phyloP scores from a whole-genome alignment of 1,140 invertebrate species.

The Trichomalopsis sarcophagae region DNA sequence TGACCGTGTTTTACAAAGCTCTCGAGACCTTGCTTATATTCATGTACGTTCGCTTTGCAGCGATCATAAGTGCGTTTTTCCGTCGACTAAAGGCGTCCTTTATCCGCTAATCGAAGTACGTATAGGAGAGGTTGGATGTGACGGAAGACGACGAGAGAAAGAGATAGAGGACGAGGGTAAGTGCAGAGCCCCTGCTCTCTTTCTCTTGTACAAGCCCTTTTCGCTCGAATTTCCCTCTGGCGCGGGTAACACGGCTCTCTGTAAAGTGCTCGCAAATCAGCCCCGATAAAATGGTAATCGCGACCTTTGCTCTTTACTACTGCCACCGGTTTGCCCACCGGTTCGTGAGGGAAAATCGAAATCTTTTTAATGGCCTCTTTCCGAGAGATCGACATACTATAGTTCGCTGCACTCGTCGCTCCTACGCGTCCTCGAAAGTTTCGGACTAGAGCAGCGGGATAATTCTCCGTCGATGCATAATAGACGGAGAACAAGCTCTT shows the following conservation, averaged over 20 bases:
- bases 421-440: background rate
- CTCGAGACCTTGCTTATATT: background rate
- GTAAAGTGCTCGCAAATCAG: slow-evolving; percentile 71
- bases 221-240: background rate
- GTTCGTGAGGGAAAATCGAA: slow-evolving; percentile 14
- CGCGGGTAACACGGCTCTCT: slow-evolving; percentile 58
- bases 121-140: background rate
- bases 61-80: background rate
- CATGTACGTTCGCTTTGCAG: background rate
- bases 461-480: background rate
- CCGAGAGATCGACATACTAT: background rate
- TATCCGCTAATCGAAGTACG: background rate
- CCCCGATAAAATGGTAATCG: slow-evolving; percentile 72
- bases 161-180: background rate
- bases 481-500: background rate
- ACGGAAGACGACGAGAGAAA: slow-evolving; percentile 30
- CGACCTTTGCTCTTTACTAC: slow-evolving; percentile 35
- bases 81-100: background rate
- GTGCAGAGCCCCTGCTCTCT: background rate
- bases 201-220: slow-evolving; percentile 41
- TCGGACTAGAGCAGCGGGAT: background rate
- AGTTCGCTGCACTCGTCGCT: background rate
- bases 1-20: too few species aligned
- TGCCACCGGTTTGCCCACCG: background rate
- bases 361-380: slow-evolving; percentile 25